Conservation (phyloP, 2,797 vertebrate genomes). For the Ciconia nigra region DNA sequence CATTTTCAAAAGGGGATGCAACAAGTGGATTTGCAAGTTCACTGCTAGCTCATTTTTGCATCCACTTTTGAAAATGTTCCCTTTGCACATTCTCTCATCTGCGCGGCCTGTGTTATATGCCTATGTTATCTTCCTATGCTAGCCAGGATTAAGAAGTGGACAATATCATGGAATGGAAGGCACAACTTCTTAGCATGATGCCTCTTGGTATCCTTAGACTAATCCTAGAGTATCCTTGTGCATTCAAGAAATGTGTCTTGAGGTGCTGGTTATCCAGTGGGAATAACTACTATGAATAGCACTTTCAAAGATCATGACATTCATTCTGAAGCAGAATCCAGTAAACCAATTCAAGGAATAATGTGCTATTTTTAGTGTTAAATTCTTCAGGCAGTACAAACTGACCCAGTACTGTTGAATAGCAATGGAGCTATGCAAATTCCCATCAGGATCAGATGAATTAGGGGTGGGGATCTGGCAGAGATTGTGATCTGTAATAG, state of each 20-base stretch:
- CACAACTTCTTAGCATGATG: neutral
- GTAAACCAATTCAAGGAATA: neutral
- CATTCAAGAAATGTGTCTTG: neutral
- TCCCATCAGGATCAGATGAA: neutral
- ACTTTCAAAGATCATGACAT: neutral
- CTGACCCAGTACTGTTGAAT: neutral
- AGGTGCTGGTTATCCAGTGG: neutral
- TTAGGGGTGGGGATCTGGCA: neutral
- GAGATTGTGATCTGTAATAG: neutral
- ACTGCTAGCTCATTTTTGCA: neutral
- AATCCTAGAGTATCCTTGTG: neutral
- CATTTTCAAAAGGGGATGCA: neutral
- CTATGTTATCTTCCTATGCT: neutral
- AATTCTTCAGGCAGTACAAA: neutral
- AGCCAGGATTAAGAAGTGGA: neutral
- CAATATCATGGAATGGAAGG: neutral
- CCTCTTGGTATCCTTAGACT: neutral
- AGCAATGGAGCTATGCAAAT: neutral
- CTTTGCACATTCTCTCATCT: neutral
- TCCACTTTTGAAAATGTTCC: neutral
- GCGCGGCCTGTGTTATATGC: fast-evolving
- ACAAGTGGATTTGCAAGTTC: neutral
- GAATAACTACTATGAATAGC: neutral
- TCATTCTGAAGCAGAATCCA: neutral
- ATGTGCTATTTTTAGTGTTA: neutral